A percentile compares a stretch with the other conserved stretches of the same genome.
These are phyloP conservation scores for Scaptomyza reducta DNA, from an alignment of 2,888 invertebrate species.

Conservation along the genomic window DNA sequence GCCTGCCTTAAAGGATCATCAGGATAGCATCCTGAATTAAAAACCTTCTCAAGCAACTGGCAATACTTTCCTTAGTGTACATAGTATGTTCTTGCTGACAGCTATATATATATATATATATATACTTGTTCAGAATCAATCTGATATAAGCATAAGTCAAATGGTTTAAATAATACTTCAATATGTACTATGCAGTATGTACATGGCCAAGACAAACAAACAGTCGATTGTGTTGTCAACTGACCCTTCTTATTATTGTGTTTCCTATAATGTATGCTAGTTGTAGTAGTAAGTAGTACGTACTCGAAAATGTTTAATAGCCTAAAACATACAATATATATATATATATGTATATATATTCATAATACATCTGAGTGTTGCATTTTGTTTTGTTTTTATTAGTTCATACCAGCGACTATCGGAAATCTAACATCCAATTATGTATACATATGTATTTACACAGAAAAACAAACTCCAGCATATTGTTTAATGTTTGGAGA, in stretches of 20 bases:
- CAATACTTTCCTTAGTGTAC: conserved; percentile 44
- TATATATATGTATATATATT: conserved; percentile 15
- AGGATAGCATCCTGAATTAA: neutral
- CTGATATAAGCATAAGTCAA: conserved; percentile 14
- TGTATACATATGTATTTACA: conserved; percentile 48
- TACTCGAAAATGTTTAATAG: conserved; percentile 45
- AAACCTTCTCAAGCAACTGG: conserved; percentile 18
- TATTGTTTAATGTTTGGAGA: neutral
- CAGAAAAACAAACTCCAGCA: conserved; percentile 33
- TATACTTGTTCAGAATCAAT: conserved; percentile 23
- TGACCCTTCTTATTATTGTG: conserved; percentile 6
- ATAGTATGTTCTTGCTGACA: conserved; percentile 6
- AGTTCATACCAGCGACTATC: conserved; percentile 31
- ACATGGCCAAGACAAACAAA: conserved; percentile 58
- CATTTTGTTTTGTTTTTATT: conserved; percentile 15
- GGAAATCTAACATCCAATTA: conserved; percentile 45
- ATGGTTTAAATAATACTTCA: conserved; percentile 70
- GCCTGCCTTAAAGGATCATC: conserved; percentile 34
- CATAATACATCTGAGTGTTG: conserved; percentile 34
- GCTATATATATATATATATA: too few species aligned
- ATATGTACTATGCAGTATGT: conserved; percentile 63
- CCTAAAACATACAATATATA: conserved; percentile 46
- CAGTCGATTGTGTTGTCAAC: too few species aligned
- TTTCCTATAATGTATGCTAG: conserved; percentile 29
- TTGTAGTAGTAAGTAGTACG: neutral